These are phyloP conservation scores for Sphinx pinastri DNA, from an alignment of 2,888 invertebrate genomes.

Conservation along the genomic window DNA sequence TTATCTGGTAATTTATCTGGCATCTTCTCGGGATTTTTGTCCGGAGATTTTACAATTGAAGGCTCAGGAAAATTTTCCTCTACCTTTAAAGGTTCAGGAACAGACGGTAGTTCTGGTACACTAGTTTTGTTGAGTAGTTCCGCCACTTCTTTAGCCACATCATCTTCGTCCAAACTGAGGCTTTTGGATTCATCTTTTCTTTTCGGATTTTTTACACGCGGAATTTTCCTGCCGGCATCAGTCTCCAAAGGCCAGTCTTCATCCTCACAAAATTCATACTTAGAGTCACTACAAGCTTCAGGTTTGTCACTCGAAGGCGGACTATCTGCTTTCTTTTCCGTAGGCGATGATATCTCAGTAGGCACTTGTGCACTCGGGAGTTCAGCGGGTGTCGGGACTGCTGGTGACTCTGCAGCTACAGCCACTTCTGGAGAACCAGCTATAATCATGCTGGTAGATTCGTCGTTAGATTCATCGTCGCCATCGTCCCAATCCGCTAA, in stretches of 20 bases:
- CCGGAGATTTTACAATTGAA: slow-evolving; percentile 76
- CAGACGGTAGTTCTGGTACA: slow-evolving; percentile 82
- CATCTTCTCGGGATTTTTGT: slow-evolving; percentile 62
- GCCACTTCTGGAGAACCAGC: slow-evolving; percentile 67
- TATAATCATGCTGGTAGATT: slow-evolving; percentile 56
- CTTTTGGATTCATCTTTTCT: slow-evolving; percentile 72
- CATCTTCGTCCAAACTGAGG: slow-evolving; percentile 72
- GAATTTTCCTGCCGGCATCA: slow-evolving; percentile 86
- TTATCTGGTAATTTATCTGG: slow-evolving; percentile 54
- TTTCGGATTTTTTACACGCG: slow-evolving; percentile 82
- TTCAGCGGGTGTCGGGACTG: slow-evolving; percentile 69
- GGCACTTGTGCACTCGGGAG: slow-evolving; percentile 57
- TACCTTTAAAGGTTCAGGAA: slow-evolving; percentile 78
- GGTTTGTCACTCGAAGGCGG: slow-evolving; percentile 62
- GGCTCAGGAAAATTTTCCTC: slow-evolving; percentile 85
- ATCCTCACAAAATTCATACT: slow-evolving; percentile 92
- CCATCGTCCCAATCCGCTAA: slow-evolving; percentile 91
- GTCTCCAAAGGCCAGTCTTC: slow-evolving; percentile 84
- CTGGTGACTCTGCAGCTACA: slow-evolving; percentile 66
- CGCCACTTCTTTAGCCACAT: slow-evolving; percentile 84
- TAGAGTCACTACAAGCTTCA: slow-evolving; percentile 83
- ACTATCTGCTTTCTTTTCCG: slow-evolving; percentile 58
- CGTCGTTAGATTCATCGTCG: slow-evolving; percentile 72
- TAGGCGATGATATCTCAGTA: slow-evolving; percentile 48
- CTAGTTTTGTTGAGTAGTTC: slow-evolving; percentile 85